Conservation (phyloP, 1,140 invertebrate genomes). For the Metaphire vulgaris region DNA sequence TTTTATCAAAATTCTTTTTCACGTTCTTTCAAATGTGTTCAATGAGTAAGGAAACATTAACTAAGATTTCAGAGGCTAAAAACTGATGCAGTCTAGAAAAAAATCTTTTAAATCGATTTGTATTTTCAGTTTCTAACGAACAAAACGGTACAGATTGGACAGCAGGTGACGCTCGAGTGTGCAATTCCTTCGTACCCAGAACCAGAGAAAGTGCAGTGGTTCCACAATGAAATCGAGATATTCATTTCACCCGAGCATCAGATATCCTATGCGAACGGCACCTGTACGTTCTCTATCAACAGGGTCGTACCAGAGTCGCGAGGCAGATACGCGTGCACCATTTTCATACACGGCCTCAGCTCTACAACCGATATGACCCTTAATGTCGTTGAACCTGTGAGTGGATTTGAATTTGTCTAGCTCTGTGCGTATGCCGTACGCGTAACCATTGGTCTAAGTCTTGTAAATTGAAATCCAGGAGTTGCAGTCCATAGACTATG, state of each 20-base stretch:
- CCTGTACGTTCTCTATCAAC: conserved; percentile 68
- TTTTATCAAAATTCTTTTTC: too few relatives aligned
- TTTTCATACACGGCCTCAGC: conserved; percentile 78
- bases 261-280: conserved; percentile 52
- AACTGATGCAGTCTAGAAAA: too few relatives aligned
- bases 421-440: too few relatives aligned
- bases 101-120: too few relatives aligned
- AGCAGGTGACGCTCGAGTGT: conserved; percentile 30
- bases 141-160: conserved; percentile 19
- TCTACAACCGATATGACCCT: conserved; percentile 53
- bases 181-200: conserved; percentile 10
- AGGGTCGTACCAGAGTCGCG: conserved; percentile 66
- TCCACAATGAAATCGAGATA: conserved; percentile 37
- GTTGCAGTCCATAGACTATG: too few relatives aligned
- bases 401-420: too few relatives aligned
- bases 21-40: too few relatives aligned
- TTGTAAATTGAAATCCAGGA: too few relatives aligned
- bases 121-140: conserved; percentile 14
- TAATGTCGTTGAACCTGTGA: conserved; percentile 39
- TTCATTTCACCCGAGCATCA: conserved; percentile 41
- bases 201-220: conserved; percentile 31
- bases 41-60: too few relatives aligned
- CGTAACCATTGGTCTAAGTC: too few relatives aligned
- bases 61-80: too few relatives aligned
- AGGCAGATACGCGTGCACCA: conserved; percentile 86